Evolutionary conservation across 2,113 vertebrate species (phyloP), one percentile per base, ranked within the genome.

Genomic region (Rhea pennata): DNA sequence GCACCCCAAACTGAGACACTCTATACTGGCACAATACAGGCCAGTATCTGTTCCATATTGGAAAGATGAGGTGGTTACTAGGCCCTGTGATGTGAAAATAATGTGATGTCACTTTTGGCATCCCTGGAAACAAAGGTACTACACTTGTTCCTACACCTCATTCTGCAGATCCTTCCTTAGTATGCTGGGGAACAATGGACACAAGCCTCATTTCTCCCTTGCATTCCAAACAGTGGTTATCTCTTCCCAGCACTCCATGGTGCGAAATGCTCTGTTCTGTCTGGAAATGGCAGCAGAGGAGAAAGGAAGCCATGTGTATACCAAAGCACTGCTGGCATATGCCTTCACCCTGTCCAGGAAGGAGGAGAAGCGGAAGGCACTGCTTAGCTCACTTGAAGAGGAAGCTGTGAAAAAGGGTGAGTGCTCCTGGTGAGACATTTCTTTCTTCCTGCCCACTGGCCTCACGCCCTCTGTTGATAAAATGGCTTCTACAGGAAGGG

Each of bases 311-410:
- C 88, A 96, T 0, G 62, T 97, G 74, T 98, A 98, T 73, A 96
- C 96, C 66, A 94, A 92, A 87, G 97, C 98, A 10, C 87, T 98
- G 64, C 26, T 98, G 80, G 97, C 96, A 1, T 98, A 98, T 2
- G 95, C 97, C 82, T 98, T 98, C 24, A 82, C 97, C 70, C 93
- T 98, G 88, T 96, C 91, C 6, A 94, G 95, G 24, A 95, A 97
- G 51, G 94, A 89, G 62, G 93, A 94, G 4, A 91, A 89, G 67
- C 54, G 66, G 23, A 83, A 54, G 27, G 84, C 81, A 12, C 15
- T 97, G 23, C 84, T 98, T 17, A 12, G 5, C 5, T 94, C 73
- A 2, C 97, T 98, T 31, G 33, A 96, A 15, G 26, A 81, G 39
- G 92, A 97, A 70, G 97, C 98, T 0, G 79, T 98, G 84, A 95